These are phyloP conservation scores for Dendrolimus punctatus DNA, from an alignment of 1,140 invertebrate species.

Conservation along the genomic window DNA sequence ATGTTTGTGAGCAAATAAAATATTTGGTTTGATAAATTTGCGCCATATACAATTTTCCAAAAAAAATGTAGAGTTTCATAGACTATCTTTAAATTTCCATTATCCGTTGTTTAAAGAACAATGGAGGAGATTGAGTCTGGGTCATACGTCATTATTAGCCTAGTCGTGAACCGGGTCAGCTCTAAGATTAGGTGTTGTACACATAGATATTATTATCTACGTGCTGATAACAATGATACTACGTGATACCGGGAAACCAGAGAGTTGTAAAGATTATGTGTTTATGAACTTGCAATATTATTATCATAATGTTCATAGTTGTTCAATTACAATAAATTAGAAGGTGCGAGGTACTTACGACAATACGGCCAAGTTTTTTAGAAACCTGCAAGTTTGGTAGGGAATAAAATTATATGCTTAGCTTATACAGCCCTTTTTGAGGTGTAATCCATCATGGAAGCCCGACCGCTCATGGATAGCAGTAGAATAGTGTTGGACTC, in stretches of 20 bases:
- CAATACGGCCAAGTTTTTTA: too few relatives aligned
- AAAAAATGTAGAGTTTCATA: conserved; percentile 26
- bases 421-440: too few relatives aligned
- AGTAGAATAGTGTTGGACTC: too few relatives aligned
- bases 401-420: too few relatives aligned
- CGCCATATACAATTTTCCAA: conserved; percentile 7
- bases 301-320: conserved; percentile 1
- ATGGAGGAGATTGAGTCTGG: conserved; percentile 47
- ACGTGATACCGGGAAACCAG: conserved; percentile 44
- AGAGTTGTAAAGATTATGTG: conserved; percentile 48
- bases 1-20: too few relatives aligned
- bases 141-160: conserved; percentile 59
- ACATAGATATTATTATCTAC: conserved; percentile 35
- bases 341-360: not conserved
- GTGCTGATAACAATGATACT: conserved; percentile 39
- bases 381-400: too few relatives aligned
- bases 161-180: conserved; percentile 51
- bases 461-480: too few relatives aligned
- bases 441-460: too few relatives aligned
- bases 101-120: conserved; percentile 53
- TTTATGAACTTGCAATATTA: conserved; percentile 3
- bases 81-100: conserved; percentile 37
- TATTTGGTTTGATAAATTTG: too few relatives aligned
- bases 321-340: not conserved
- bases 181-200: conserved; percentile 46